Percentiles rank a stretch among this genome's conserved stretches.
phyloP scores from a whole-genome alignment of 2,797 vertebrate genomes.

The Coccyzus lansbergi region DNA sequence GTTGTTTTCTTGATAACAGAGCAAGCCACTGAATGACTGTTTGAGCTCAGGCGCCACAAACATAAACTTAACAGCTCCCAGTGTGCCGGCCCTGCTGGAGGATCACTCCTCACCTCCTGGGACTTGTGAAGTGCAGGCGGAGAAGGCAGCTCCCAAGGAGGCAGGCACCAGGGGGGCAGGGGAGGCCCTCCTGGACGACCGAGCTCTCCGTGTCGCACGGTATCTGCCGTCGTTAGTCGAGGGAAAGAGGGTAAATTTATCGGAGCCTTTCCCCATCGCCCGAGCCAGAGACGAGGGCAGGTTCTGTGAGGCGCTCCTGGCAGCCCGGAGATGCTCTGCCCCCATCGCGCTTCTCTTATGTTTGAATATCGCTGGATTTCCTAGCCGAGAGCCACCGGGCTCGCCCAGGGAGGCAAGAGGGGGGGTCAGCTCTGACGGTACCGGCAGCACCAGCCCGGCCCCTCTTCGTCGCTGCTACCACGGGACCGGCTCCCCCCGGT shows the following conservation, averaged over 20 bases:
- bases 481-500: neutral
- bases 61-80: constrained; percentile 79
- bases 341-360: accelerated
- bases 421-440: no score
- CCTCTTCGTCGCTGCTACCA: neutral
- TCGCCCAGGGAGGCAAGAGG: no score
- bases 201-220: neutral
- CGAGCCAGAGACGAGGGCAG: neutral
- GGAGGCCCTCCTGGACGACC: neutral
- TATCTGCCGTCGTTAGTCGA: neutral
- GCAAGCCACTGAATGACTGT: constrained; percentile 79
- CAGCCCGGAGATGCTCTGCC: neutral
- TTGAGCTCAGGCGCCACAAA: constrained; percentile 84
- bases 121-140: constrained; percentile 73
- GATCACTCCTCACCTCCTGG: constrained; percentile 80
- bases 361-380: neutral
- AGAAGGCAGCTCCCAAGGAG: constrained; percentile 61
- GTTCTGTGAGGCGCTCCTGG: neutral
- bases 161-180: neutral
- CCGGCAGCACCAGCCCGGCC: no score
- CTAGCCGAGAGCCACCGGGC: neutral
- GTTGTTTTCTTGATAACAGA: constrained; percentile 84
- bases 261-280: neutral
- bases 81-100: constrained; percentile 73
- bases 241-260: neutral